Evolutionary conservation across 2,797 vertebrate species (phyloP).

Genomic region (Phoxinus dragarum): DNA sequence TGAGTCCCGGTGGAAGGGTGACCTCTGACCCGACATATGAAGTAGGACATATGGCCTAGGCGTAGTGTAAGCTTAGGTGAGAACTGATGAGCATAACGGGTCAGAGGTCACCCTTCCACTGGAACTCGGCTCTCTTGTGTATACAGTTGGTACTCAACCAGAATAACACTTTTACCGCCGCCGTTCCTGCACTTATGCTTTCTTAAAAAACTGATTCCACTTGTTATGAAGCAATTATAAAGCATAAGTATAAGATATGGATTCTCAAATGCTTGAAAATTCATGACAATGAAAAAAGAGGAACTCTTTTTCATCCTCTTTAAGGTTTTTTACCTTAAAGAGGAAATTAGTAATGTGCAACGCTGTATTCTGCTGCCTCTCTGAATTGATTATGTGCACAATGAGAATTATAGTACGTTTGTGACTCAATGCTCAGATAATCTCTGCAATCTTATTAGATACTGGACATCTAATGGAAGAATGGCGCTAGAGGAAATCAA

Average conservation of each 20-base stretch:
- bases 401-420: constrained; percentile 18
- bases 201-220: background rate
- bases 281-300: no score
- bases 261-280: background rate
- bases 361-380: background rate
- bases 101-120: no score
- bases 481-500: background rate
- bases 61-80: no score
- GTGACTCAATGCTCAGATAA: constrained; percentile 8
- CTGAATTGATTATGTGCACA: constrained; percentile 34
- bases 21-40: no score
- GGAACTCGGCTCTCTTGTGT: no score
- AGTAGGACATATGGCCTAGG: no score
- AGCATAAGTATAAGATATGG: background rate
- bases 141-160: no score
- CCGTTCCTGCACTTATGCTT: background rate
- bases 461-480: constrained; percentile 29
- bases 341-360: constrained; percentile 14
- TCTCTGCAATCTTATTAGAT: constrained; percentile 6
- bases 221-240: background rate
- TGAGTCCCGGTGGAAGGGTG: no score
- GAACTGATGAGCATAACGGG: no score
- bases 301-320: no score
- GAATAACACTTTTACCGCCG: no score
- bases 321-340: no score